Base-by-base conservation (phyloP, 2,797 vertebrate genomes). In the Vireo griseus region DNA sequence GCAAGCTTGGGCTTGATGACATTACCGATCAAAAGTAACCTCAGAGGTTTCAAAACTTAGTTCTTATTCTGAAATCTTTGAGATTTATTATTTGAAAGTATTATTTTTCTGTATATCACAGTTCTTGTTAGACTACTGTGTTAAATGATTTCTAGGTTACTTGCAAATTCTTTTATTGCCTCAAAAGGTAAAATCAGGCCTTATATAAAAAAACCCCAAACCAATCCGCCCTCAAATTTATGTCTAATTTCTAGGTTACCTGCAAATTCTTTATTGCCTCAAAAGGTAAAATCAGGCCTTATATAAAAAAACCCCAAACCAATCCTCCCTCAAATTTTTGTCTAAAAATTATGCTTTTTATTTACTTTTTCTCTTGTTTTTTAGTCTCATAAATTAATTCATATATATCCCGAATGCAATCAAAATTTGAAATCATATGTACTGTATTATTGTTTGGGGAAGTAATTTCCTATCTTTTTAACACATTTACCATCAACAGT, bases 1-100 rank as follows among this genome's bases (percentile, higher is more conserved):
- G 16, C 76, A 92, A 63, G 61, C 10, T 78, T 78, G 42, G 69
- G 19, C 69, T 81, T 72, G 79, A 90, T 75, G 37, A 59, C 28
- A 68, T 58, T 75, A 69, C 28, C 58, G 79, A 94, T 62, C n/a
- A 76, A 93, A 94, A 78, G 79, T 72, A 90, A 90, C 7, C 47
- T 74, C 62, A 33, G 45, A 71, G 14, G 28, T 77, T 83, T 86
- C 13, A 20, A 48, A 59, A 90, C 66, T 71, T 79, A 16, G 5
- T 48, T 94, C 62, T 68, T 71, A 47, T 80, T 88, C 54, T 74
- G 67, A 79, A 90, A 91, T 75, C n/a, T 51, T 35, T 51, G 24
- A 35, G 25, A 62, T 48, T 76, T 88, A 71, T 82, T 79, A 63
- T 63, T 84, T 67, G 35, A 39, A 89, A 85, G 8, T 10, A 45